Evolutionary conservation across 1,140 invertebrate genomes (phyloP), one percentile per base, ranked within the genome.

Genomic region (Drosophila busckii): DNA sequence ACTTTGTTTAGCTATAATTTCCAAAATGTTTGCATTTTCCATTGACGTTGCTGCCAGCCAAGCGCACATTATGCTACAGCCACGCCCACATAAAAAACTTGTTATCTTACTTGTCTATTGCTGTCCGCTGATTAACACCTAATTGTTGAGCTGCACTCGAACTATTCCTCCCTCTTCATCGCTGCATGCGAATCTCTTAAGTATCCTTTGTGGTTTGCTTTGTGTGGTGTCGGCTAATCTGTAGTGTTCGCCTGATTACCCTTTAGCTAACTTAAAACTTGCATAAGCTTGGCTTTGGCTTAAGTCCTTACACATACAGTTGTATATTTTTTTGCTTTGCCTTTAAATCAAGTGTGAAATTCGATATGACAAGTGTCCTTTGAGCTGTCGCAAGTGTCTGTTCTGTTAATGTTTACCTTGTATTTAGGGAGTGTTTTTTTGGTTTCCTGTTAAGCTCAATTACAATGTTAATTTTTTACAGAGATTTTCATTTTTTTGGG

Each of bases 371-470:
- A 62, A 82, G 76, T 70, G 70, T 83, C 55, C 60, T 83, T 82
- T 82, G 38, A 26, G 13, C 42, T 17, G 38, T 20, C 38, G 23
- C 44, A 66, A 69, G 65, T 67, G 61, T 46, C 34, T 41, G 20
- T 20, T 42, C 22, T 40, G 45, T 38, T 42, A 38, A 20, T 32
- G 8, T 28, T 29, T 4, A 38, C 5, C 15, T 4, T 41, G 23
- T n/a, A 25, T 16, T 13, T 29, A 13, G 31, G 46, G 35, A 41
- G 41, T 54, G 52, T 85, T 86, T 85, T 86, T 86, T 84, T 63
- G 84, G 84, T 82, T 86, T 86, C 84, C 84, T 84, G 69, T 65
- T 56, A 29, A 82, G 78, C 78, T 86, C 84, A 84, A 86, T 86
- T 85, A 82, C 84, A 84, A 62, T 65, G 69, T 48, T 67, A 37